phyloP scores from a whole-genome alignment of 2,113 vertebrate genomes.

The Crotalus tigris region DNA sequence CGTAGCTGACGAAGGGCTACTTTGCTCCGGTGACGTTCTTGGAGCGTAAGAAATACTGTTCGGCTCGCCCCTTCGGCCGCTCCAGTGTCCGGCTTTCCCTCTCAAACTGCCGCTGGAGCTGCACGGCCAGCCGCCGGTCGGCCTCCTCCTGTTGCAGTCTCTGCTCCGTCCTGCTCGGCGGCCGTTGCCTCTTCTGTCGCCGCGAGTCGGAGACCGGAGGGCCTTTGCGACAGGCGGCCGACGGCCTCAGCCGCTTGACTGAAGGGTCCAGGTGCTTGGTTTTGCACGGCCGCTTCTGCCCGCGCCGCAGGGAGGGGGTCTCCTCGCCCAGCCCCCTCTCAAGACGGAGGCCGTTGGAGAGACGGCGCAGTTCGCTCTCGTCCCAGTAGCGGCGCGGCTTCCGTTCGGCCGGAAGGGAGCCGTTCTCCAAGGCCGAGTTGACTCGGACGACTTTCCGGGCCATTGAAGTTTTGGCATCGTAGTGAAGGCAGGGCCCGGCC shows the following conservation, averaged over 20 bases:
- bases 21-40: constrained; percentile 77
- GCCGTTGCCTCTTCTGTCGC: constrained; percentile 41
- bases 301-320: constrained; percentile 70
- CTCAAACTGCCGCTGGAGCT: constrained; percentile 84
- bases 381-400: constrained; percentile 63
- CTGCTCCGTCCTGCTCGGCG: constrained; percentile 43
- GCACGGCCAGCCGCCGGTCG: constrained; percentile 82
- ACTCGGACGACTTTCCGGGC: constrained; percentile 36
- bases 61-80: constrained; percentile 69
- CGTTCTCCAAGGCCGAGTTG: constrained; percentile 23
- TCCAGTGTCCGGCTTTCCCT: constrained; percentile 74
- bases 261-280: constrained; percentile 86
- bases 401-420: constrained; percentile 6
- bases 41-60: constrained; percentile 86
- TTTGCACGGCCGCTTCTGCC: constrained; percentile 86
- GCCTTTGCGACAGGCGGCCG: constrained; percentile 42
- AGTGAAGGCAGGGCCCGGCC: constrained; percentile 55
- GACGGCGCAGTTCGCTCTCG: constrained; percentile 49
- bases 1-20: constrained; percentile 48
- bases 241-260: constrained; percentile 71
- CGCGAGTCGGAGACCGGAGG: constrained; percentile 32
- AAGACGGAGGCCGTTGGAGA: constrained; percentile 57
- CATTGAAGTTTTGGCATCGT: constrained; percentile 37
- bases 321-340: constrained; percentile 53
- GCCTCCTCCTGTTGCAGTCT: constrained; percentile 77